Evolutionary conservation across 1,140 invertebrate genomes (phyloP).

Genomic region (Geopemphigus sp.): DNA sequence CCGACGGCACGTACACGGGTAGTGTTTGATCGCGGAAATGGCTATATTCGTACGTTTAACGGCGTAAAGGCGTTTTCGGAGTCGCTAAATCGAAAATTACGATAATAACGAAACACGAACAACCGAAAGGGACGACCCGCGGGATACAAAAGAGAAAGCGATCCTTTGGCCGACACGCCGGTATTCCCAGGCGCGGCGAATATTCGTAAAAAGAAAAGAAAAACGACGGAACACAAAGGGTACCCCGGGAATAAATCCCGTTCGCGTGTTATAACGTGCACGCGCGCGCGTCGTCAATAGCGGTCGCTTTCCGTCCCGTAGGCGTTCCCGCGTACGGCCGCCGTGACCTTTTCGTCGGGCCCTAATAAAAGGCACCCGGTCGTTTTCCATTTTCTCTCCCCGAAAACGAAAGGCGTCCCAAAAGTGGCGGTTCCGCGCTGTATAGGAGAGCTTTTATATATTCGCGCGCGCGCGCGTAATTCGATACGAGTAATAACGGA

Average conservation of each 20-base stretch:
- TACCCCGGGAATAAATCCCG: too few species aligned
- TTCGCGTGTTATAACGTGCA: slow-evolving; percentile 14
- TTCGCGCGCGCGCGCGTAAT: background rate
- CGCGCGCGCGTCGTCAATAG: slow-evolving; percentile 11
- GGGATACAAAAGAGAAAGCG: slow-evolving; percentile 24
- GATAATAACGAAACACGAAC: background rate
- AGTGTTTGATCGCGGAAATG: too few species aligned
- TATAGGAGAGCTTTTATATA: too few species aligned
- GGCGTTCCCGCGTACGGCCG: background rate
- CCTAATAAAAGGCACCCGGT: slow-evolving; percentile 42
- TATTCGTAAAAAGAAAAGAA: slow-evolving; percentile 22
- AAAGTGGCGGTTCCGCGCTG: slow-evolving; percentile 26
- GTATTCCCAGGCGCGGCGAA: slow-evolving; percentile 8
- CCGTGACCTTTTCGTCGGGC: slow-evolving; percentile 37
- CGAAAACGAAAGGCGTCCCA: slow-evolving; percentile 27
- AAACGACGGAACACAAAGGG: too few species aligned
- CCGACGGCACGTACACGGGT: too few species aligned
- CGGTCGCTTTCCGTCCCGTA: background rate
- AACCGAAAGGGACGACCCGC: too few species aligned
- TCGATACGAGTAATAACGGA: slow-evolving; percentile 43
- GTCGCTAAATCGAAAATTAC: slow-evolving; percentile 13
- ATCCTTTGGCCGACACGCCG: slow-evolving; percentile 6
- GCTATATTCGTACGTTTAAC: too few species aligned
- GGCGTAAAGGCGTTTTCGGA: too few species aligned
- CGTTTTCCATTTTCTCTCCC: slow-evolving; percentile 23